Conservation (phyloP, 2,113 vertebrate genomes). For the Clarias batrachus region DNA sequence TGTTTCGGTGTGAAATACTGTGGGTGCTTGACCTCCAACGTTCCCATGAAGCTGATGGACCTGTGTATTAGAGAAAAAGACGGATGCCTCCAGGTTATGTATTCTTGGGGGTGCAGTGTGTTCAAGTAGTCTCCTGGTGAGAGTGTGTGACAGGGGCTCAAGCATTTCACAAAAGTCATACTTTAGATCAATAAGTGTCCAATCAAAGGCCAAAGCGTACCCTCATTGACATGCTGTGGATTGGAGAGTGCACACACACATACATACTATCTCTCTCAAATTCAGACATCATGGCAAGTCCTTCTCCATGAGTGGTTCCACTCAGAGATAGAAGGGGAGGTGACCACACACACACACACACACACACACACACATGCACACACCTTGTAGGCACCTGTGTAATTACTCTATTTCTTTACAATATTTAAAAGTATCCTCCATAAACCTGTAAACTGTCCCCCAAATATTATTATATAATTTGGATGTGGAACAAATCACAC, state of each 20-base stretch:
- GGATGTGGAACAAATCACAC: not conserved
- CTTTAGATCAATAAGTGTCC: constrained; percentile 47
- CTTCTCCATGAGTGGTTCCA: constrained; percentile 48
- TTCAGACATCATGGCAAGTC: constrained; percentile 40
- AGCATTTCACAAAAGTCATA: constrained; percentile 52
- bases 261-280: constrained; percentile 14
- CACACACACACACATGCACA: constrained; percentile 2
- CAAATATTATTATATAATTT: not conserved
- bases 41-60: not conserved
- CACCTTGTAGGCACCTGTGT: not conserved
- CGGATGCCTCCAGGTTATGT: constrained; percentile 17
- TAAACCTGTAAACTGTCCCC: not conserved
- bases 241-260: constrained; percentile 8
- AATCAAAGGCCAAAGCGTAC: constrained; percentile 48
- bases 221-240: constrained; percentile 33
- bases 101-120: constrained; percentile 37
- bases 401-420: not conserved
- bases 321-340: constrained; percentile 43
- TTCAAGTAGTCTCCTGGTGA: constrained; percentile 30
- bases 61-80: not conserved
- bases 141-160: constrained; percentile 38
- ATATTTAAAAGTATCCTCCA: not conserved
- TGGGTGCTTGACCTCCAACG: not conserved
- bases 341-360: constrained; percentile 36
- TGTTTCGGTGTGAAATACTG: not conserved